Percentiles rank a stretch among this genome's conserved stretches.
Conservation (phyloP, 2,888 invertebrate genomes). For the Coleophora flavipennella region DNA sequence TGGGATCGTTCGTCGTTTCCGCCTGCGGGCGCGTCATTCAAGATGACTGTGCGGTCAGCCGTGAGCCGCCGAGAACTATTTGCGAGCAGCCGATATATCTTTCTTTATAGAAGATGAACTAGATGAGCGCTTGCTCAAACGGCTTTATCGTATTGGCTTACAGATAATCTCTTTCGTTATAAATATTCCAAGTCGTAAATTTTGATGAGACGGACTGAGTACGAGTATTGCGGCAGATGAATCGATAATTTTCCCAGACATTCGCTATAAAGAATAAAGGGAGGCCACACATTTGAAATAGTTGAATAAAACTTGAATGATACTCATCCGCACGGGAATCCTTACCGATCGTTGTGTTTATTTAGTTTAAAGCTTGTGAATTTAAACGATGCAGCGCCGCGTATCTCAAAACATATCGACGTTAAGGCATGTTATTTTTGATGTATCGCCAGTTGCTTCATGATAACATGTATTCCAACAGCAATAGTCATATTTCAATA, state of each 20-base stretch:
- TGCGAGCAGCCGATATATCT: neutral
- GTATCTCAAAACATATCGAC: conserved; percentile 19
- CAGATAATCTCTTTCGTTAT: no score
- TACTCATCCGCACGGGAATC: neutral
- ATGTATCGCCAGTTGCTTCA: conserved; percentile 19
- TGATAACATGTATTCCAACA: conserved; percentile 25
- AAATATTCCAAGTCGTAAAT: no score
- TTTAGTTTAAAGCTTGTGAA: no score
- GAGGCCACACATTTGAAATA: no score
- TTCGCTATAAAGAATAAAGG: conserved; percentile 1
- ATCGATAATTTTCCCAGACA: conserved; percentile 2
- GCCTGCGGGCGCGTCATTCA: conserved; percentile 25
- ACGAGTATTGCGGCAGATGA: no score
- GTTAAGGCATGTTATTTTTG: conserved; percentile 27
- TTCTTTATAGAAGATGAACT: no score
- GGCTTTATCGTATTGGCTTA: no score
- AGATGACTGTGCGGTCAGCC: conserved; percentile 19
- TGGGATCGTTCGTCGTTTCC: conserved; percentile 52
- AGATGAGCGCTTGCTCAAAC: neutral
- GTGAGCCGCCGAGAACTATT: neutral
- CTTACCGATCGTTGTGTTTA: no score
- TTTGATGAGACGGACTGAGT: no score
- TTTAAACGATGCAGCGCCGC: no score
- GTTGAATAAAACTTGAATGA: no score
- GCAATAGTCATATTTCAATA: conserved; percentile 42